Evolutionary conservation across 2,797 vertebrate genomes (phyloP), one percentile per base, ranked within the genome.

Genomic region (Poecile montanus): DNA sequence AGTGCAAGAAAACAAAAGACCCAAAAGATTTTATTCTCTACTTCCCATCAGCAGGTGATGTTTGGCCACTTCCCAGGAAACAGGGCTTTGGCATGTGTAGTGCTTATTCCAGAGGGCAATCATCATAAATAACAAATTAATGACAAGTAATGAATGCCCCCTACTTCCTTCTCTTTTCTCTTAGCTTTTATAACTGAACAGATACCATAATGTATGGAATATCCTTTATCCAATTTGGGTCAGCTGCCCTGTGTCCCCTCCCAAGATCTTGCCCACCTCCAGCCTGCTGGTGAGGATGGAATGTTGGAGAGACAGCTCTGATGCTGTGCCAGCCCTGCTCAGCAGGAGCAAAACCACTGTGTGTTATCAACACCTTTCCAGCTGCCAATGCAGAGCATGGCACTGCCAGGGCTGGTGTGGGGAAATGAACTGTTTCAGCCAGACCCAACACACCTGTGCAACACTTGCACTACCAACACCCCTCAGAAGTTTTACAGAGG

Each of bases 261-360:
- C 44, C 36, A 51, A 30, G 72, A n/a, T 38, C 11, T 45, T 57
- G 27, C 58, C 26, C 44, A 22, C 20, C 8, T 23, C 32, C 15
- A 63, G 16, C 25, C 45, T 34, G 7, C 38, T 30, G 44, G 5
- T 38, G 51, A 32, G 27, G 1, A 3, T 25, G 25, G 29, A 51
- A 7, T 51, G 5, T 7, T 77, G 51, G 30, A 2, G 10, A 65
- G n/a, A 25, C 23, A 58, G 45, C 0, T 0, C 21, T 83, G 51
- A 40, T 8, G 27, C 44, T 63, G 44, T 26, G 38, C 72, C 71
- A 63, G 38, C 12, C 5, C 51, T 71, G 44, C 57, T 63, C n/a
- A 63, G 57, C 50, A 38, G n/a, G 0, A 45, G 16, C 57, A 71
- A 11, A 62, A 4, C 50, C 50, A 18, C 3, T 11, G 11, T 2